These are phyloP conservation scores for Platichthys flesus DNA, from an alignment of 2,113 vertebrate genomes.

Conservation along the genomic window DNA sequence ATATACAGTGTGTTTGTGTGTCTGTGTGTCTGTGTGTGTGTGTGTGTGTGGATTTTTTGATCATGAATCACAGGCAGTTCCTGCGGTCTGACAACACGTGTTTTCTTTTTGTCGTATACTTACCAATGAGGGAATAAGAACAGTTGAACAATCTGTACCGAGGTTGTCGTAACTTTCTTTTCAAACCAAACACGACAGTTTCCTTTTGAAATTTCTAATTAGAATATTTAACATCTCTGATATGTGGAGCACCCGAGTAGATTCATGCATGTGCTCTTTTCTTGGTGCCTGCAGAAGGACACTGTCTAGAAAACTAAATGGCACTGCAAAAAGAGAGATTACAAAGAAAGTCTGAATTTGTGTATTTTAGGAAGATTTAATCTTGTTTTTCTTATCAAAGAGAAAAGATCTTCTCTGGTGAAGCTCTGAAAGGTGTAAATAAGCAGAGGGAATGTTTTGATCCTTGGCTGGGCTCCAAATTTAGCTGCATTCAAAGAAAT, in stretches of 20 bases:
- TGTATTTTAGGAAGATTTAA: background rate
- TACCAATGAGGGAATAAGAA: conserved; percentile 36
- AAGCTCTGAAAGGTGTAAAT: too few species aligned
- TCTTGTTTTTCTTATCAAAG: conserved; percentile 3
- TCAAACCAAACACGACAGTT: background rate
- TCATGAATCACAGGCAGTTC: conserved; percentile 41
- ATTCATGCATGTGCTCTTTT: conserved; percentile 37
- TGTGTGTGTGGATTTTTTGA: conserved; percentile 29
- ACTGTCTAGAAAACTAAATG: background rate
- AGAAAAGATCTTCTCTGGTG: background rate
- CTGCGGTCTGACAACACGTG: conserved; percentile 22
- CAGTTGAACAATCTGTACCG: conserved; percentile 13
- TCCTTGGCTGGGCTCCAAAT: too few species aligned
- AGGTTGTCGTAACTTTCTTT: conserved; percentile 35
- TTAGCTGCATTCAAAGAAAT: too few species aligned
- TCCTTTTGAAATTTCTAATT: background rate
- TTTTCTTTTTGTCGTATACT: conserved; percentile 38
- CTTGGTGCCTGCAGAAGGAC: conserved; percentile 5
- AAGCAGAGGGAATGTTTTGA: too few species aligned
- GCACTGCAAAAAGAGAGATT: conserved; percentile 48
- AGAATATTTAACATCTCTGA: conserved; percentile 24
- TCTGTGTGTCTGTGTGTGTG: background rate
- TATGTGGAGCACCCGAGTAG: background rate
- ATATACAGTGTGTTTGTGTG: background rate
- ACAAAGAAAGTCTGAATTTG: background rate